Conservation (phyloP, 2,113 vertebrate genomes). For the Murina feae region DNA sequence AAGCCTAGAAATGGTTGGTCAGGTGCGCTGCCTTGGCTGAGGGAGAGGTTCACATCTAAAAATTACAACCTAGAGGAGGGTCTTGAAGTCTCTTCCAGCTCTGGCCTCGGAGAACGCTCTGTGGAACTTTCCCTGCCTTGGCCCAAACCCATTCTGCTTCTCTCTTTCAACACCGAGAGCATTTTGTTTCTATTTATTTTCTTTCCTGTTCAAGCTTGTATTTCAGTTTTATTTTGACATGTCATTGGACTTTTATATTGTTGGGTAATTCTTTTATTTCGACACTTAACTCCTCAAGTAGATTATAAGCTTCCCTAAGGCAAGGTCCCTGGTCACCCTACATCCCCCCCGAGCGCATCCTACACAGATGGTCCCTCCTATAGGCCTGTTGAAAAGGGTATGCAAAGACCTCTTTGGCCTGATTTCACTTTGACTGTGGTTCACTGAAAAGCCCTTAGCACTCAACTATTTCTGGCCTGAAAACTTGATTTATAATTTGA, state of each 20-base stretch:
- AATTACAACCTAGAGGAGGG: background rate
- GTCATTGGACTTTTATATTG: background rate
- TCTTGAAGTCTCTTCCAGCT: background rate
- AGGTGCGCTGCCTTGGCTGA: background rate
- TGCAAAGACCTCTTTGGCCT: background rate
- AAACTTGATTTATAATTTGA: background rate
- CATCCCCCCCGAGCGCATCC: background rate
- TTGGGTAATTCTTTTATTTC: background rate
- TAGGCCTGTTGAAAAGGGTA: background rate
- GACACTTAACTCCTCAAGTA: background rate
- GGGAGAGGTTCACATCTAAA: background rate
- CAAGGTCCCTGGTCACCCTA: background rate
- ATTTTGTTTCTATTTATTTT: background rate
- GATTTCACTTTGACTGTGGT: background rate
- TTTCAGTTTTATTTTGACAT: background rate
- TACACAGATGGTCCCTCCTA: background rate
- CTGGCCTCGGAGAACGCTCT: background rate
- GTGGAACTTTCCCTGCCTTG: background rate
- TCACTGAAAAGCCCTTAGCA: slow-evolving; percentile 12
- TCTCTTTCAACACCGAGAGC: background rate
- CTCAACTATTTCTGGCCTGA: background rate
- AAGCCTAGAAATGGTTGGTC: background rate
- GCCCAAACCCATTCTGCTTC: background rate
- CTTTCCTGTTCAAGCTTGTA: background rate
- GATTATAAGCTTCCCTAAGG: background rate